Evolutionary conservation across 2,797 vertebrate species (phyloP).

Genomic region (Eutrigla gurnardus): DNA sequence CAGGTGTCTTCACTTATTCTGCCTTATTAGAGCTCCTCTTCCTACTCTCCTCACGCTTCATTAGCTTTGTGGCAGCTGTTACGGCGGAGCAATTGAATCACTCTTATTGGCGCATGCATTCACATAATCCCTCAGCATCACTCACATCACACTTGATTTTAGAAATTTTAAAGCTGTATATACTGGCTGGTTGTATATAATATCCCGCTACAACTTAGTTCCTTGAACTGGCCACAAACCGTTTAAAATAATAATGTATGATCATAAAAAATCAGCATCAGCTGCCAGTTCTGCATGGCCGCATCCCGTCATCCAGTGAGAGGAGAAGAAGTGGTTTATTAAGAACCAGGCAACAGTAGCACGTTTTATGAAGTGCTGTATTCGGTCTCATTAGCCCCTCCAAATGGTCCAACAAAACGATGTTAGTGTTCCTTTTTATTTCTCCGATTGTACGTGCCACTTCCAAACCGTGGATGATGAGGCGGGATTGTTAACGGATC

Average conservation of each 20-base stretch:
- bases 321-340: constrained; percentile 42
- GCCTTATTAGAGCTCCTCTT: background rate
- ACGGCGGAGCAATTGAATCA: background rate
- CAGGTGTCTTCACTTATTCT: constrained; percentile 34
- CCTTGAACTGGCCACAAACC: too few relatives aligned
- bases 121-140: too few relatives aligned
- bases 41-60: background rate
- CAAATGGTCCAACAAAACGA: constrained; percentile 42
- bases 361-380: constrained; percentile 50
- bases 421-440: constrained; percentile 40
- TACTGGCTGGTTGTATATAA: background rate
- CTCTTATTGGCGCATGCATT: background rate
- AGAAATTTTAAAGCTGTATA: background rate
- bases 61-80: background rate
- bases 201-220: too few relatives aligned
- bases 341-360: constrained; percentile 30
- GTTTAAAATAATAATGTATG: too few relatives aligned
- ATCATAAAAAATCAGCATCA: too few relatives aligned
- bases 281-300: too few relatives aligned
- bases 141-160: too few relatives aligned
- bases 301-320: constrained; percentile 18
- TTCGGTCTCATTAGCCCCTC: constrained; percentile 40
- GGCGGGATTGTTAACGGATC: constrained; percentile 19
- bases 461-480: constrained; percentile 15
- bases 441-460: constrained; percentile 16